Base-by-base conservation (phyloP, 2,888 invertebrate species). In the Theretra japonica region DNA sequence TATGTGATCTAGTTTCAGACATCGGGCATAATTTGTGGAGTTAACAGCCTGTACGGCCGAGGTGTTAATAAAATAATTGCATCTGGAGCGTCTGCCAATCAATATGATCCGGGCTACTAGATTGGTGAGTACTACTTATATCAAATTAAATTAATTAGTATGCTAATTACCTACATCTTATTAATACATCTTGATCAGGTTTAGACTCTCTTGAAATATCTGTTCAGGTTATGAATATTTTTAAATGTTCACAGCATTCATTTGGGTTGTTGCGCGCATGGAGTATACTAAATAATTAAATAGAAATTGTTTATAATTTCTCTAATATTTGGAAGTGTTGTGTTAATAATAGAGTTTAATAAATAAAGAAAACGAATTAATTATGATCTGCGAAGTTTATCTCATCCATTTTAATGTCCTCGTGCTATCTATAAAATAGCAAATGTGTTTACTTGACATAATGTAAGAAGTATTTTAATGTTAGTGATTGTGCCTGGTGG, bases 1-100 rank as follows among this genome's bases (percentile, higher is more conserved):
- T 81, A 76, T 82, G 79, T 88, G 88, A 88, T 90, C 89, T 86
- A 90, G 88, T 92, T 92, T 89, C 92, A 93, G 93, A 92, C 87
- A 83, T 79, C 82, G 81, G 84, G 80, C 84, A 86, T 84, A 86
- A 87, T 84, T 86, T 86, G 92, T 77, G 81, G 86, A 81, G 90
- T 83, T 78, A 87, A 85, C 89, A 88, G 78, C 76, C 79, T 73
- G 78, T 72, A 82, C 81, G 79, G 81, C 78, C 75, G 82, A 75
- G 74, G 78, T 75, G 78, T 76, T 73, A 77, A 74, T 75, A 80
- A 76, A 74, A 76, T 75, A 74, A 75, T 76, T 74, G 72, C 73
- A 74, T 68, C 53, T 23, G 65, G 56, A 30, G 30, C 53, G 56
- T 68, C 58, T 30, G 60, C 56, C 50, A 76, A 75, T 73, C 60